A percentile compares a stretch with the other conserved stretches of the same genome.
Conservation (phyloP, 2,113 vertebrate genomes). For the Xenopus tropicalis region DNA sequence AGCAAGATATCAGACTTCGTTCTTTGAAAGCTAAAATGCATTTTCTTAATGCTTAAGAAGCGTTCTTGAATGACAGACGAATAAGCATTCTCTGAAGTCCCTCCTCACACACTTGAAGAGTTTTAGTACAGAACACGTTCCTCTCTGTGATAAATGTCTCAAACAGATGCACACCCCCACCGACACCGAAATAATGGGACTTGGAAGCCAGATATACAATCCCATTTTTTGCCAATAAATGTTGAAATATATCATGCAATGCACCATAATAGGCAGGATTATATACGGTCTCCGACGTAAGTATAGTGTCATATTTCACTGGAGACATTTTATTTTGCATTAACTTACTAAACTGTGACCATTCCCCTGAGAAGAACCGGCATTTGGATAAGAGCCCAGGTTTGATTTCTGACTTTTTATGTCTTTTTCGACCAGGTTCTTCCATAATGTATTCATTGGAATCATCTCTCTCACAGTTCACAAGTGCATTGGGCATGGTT, state of each 20-base stretch:
- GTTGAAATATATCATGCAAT: conserved; percentile 74
- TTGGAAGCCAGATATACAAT: conserved; percentile 85
- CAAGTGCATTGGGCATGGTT: conserved; percentile 78
- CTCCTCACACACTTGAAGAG: conserved; percentile 71
- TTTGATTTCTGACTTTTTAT: conserved; percentile 49
- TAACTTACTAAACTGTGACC: conserved; percentile 76
- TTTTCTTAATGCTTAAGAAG: background rate
- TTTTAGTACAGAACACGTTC: conserved; percentile 67
- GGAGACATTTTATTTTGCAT: conserved; percentile 56
- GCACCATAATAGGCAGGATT: conserved; percentile 77
- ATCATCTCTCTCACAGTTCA: conserved; percentile 67
- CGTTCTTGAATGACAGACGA: conserved; percentile 71
- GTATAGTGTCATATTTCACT: conserved; percentile 80
- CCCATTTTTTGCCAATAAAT: conserved; percentile 69
- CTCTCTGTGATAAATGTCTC: conserved; percentile 74
- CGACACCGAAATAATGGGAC: conserved; percentile 91
- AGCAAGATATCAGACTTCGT: background rate
- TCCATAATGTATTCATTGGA: conserved; percentile 11
- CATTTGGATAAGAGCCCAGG: conserved; percentile 58
- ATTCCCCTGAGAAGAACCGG: conserved; percentile 88
- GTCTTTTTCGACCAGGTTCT: conserved; percentile 49
- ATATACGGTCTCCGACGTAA: conserved; percentile 94
- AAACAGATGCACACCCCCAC: conserved; percentile 83
- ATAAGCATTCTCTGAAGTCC: conserved; percentile 84
- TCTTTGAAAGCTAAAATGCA: background rate